Conservation (phyloP, 2,797 vertebrate genomes). For the Pyrocephalus nanus region DNA sequence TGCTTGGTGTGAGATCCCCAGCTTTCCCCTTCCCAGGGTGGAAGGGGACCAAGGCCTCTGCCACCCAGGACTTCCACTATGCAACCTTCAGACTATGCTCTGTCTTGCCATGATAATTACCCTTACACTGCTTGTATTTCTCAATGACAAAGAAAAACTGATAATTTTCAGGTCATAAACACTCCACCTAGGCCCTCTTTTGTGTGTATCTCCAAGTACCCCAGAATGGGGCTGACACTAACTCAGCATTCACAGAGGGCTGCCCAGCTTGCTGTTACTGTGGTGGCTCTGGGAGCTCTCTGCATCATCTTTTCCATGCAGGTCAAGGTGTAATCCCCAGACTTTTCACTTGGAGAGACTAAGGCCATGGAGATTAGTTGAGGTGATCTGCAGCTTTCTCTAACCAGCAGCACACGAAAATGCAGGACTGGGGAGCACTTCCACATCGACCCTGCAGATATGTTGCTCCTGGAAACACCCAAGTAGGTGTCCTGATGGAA, state of each 20-base stretch:
- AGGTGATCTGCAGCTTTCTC: neutral
- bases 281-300: neutral
- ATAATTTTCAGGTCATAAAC: neutral
- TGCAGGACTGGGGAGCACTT: neutral
- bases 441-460: neutral
- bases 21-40: neutral
- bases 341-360: neutral
- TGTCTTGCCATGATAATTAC: neutral
- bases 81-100: neutral
- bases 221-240: neutral
- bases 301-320: neutral
- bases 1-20: neutral
- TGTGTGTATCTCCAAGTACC: fast-evolving
- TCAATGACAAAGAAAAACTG: neutral
- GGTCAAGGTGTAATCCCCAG: neutral
- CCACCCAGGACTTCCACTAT: neutral
- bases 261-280: neutral
- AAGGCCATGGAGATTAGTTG: neutral
- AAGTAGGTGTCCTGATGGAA: neutral
- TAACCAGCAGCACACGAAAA: neutral
- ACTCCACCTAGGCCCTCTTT: neutral
- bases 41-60: neutral
- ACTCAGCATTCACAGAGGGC: neutral
- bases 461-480: neutral
- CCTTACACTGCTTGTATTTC: neutral